These are phyloP conservation scores for Altica lythri DNA, from an alignment of 2,888 invertebrate genomes.

Conservation along the genomic window DNA sequence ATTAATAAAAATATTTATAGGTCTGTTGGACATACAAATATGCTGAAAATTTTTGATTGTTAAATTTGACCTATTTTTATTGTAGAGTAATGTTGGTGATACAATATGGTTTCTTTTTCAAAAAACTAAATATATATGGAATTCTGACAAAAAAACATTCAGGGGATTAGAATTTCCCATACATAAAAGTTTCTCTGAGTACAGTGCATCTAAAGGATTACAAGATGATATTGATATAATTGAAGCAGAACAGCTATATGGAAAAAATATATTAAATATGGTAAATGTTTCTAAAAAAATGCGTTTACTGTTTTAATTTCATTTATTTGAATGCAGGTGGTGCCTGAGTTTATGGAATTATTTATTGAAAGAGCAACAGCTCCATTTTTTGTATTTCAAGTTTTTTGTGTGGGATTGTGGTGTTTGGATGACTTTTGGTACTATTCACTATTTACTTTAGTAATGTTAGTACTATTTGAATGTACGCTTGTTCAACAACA, in stretches of 20 bases:
- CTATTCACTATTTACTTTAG: conserved; percentile 93
- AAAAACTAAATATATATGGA: conserved; percentile 95
- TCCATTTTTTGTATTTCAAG: conserved; percentile 99
- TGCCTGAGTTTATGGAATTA: conserved; percentile 95
- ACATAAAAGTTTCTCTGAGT: conserved; percentile 70
- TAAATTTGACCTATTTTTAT: conserved; percentile 13
- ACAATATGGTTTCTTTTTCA: conserved; percentile 93
- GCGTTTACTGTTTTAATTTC: background rate
- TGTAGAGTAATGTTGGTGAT: conserved; percentile 59
- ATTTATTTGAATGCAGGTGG: conserved; percentile 46
- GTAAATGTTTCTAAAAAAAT: conserved; percentile 56
- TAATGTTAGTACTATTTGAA: conserved; percentile 96
- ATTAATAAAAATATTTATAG: no score
- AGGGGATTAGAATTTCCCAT: conserved; percentile 84
- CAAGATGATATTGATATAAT: conserved; percentile 79
- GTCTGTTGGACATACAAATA: no score
- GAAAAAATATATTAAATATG: conserved; percentile 84
- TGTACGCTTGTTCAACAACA: conserved; percentile 98
- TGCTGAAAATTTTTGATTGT: no score
- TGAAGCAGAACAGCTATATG: conserved; percentile 80
- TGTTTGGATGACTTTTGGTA: conserved; percentile 99
- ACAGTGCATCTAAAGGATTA: conserved; percentile 85
- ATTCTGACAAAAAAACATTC: conserved; percentile 80
- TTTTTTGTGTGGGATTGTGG: conserved; percentile 98
- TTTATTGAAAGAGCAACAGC: conserved; percentile 98